Base-by-base conservation (phyloP, 2,113 vertebrate species). In the Pomatorhinus ruficollis region DNA sequence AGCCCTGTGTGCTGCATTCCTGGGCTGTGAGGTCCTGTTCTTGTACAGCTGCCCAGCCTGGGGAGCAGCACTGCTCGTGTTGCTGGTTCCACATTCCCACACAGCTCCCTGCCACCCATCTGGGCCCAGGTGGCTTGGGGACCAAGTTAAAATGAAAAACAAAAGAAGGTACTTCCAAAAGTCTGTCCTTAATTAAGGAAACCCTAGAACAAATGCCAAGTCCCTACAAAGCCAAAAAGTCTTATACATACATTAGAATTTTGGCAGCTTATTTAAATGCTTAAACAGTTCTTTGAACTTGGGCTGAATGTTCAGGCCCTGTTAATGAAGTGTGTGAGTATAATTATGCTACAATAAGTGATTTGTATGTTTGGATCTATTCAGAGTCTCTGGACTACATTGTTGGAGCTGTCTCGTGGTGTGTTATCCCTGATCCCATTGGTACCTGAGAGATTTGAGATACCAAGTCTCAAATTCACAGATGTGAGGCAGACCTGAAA, bases 21-120 rank as follows among this genome's bases (percentile, higher is more conserved):
- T 96, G 90, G 54, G 42, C 42, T 47, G 42, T 97, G 95, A 96
- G 75, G 83, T 96, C 83, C 93, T 77, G 39, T 72, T 96, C 79
- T 88, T 96, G 95, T 77, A 28, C 10, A 5, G 76, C 90, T 93
- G 92, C 93, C 95, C 85, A 92, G 90, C 52, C 64, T 2, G 6
- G 47, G 61, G 71, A 78, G 53, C 19, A 12, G 66, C 0, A 0
- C 80, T 68, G 47, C 68, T 88, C 65, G 2, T 16, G 50, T 72
- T 59, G 5, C 60, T 89, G 45, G 8, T 80, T 82, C 68, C 23
- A 9, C 0, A 0, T 40, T 92, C 82, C 95, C 77, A 84, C 47
- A 1, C 72, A 59, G 9, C 53, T 86, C 80, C 56, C 23, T 57
- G 49, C 71, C 63, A n/a, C 88, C 31, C 25, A 15, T 56, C 49